Percentiles rank a stretch among this genome's conserved stretches.
These are phyloP conservation scores for Daboia siamensis DNA, from an alignment of 2,113 vertebrate species.

Conservation along the genomic window DNA sequence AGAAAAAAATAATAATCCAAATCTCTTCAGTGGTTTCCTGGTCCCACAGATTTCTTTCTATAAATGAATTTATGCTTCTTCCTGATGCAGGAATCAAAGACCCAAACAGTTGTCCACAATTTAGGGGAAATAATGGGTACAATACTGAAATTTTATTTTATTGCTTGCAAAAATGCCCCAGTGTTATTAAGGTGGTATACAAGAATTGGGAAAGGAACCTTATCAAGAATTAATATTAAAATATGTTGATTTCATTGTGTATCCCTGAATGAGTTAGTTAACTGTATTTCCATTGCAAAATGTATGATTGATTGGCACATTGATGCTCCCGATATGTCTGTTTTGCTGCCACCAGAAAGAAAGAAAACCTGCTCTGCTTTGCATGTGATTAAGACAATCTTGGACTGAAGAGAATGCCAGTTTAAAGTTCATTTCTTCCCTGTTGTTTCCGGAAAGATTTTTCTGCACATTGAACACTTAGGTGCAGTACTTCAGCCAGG, in stretches of 20 bases:
- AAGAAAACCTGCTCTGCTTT: slow-evolving; percentile 38
- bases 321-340: slow-evolving; percentile 49
- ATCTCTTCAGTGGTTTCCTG: background rate
- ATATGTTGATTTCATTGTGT: slow-evolving; percentile 45
- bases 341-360: slow-evolving; percentile 56
- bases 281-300: slow-evolving; percentile 48
- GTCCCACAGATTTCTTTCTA: background rate
- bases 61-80: background rate
- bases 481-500: background rate
- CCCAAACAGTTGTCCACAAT: background rate
- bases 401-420: background rate
- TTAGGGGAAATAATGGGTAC: background rate
- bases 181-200: background rate
- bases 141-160: background rate
- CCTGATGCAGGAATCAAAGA: background rate
- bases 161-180: background rate
- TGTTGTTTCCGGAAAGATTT: background rate
- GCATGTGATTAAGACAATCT: slow-evolving; percentile 28
- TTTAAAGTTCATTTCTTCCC: slow-evolving; percentile 16
- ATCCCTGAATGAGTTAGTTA: slow-evolving; percentile 49
- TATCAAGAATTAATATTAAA: slow-evolving; percentile 41
- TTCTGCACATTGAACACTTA: background rate
- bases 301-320: slow-evolving; percentile 59
- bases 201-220: background rate
- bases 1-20: background rate